phyloP scores from a whole-genome alignment of 2,113 vertebrate species.

The Neotoma lepida region DNA sequence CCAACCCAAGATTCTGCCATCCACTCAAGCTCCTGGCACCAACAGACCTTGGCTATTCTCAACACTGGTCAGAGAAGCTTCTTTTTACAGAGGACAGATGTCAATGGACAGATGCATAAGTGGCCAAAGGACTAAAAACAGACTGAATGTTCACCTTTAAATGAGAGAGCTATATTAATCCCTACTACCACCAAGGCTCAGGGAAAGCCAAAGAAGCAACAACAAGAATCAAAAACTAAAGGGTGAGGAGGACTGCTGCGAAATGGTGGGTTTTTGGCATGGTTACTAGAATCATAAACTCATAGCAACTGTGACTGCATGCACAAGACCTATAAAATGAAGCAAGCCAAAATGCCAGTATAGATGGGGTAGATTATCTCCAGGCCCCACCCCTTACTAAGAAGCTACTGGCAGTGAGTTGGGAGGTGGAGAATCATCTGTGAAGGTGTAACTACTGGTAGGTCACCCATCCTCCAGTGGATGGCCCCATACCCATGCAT shows the following conservation, averaged over 20 bases:
- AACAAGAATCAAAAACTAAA: too few species aligned
- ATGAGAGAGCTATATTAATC: not conserved
- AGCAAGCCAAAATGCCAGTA: not conserved
- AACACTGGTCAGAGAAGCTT: not conserved
- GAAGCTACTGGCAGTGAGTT: not conserved
- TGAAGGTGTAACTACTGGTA: not conserved
- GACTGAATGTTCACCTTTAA: not conserved
- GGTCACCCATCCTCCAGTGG: not conserved
- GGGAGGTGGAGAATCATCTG: not conserved
- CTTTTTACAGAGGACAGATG: not conserved
- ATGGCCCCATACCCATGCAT: not conserved
- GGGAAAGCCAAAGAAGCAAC: not conserved
- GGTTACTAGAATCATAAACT: not conserved
- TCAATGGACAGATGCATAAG: not conserved
- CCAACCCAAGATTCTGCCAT: not conserved
- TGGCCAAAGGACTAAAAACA: not conserved
- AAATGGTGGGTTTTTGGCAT: not conserved
- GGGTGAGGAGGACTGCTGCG: too few species aligned
- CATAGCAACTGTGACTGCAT: not conserved
- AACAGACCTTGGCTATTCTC: not conserved
- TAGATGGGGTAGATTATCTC: not conserved
- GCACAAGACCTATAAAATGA: not conserved
- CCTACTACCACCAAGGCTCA: not conserved
- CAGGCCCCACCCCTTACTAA: not conserved
- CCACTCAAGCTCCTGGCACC: not conserved